phyloP scores from a whole-genome alignment of 2,888 invertebrate species.

The Pharmacophagus antenor region DNA sequence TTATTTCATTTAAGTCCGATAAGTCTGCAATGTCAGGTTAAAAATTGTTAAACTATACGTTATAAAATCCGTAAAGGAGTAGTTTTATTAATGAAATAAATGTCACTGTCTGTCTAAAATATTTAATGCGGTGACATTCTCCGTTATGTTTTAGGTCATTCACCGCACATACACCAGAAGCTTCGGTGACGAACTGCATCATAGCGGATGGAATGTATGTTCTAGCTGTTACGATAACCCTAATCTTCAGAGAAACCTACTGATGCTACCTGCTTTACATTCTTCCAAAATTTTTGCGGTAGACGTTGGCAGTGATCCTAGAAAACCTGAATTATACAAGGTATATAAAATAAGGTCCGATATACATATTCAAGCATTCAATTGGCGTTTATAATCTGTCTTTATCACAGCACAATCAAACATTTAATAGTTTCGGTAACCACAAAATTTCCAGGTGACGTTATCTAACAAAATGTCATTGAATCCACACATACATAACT shows the following conservation, averaged over 20 bases:
- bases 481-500: too few relatives aligned
- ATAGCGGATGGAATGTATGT: slow-evolving; percentile 98
- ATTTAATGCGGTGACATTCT: neutral
- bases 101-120: neutral
- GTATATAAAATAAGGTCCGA: too few relatives aligned
- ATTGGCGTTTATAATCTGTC: too few relatives aligned
- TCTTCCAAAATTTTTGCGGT: slow-evolving; percentile 92
- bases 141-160: slow-evolving; percentile 85
- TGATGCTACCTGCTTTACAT: slow-evolving; percentile 90
- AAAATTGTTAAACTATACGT: too few relatives aligned
- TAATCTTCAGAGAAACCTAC: slow-evolving; percentile 84
- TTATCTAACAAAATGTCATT: too few relatives aligned
- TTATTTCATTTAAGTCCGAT: too few relatives aligned
- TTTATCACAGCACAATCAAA: too few relatives aligned
- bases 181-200: slow-evolving; percentile 94
- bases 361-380: too few relatives aligned
- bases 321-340: slow-evolving; percentile 87
- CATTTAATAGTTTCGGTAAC: too few relatives aligned
- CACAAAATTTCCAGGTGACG: too few relatives aligned
- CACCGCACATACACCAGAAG: slow-evolving; percentile 90
- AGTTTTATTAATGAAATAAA: neutral
- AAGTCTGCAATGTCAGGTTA: too few relatives aligned
- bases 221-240: slow-evolving; percentile 89
- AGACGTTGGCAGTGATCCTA: slow-evolving; percentile 87
- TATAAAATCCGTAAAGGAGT: too few relatives aligned